Evolutionary conservation across 2,888 invertebrate genomes (phyloP), one percentile per base, ranked within the genome.

Genomic region (Epistrophe eligans): DNA sequence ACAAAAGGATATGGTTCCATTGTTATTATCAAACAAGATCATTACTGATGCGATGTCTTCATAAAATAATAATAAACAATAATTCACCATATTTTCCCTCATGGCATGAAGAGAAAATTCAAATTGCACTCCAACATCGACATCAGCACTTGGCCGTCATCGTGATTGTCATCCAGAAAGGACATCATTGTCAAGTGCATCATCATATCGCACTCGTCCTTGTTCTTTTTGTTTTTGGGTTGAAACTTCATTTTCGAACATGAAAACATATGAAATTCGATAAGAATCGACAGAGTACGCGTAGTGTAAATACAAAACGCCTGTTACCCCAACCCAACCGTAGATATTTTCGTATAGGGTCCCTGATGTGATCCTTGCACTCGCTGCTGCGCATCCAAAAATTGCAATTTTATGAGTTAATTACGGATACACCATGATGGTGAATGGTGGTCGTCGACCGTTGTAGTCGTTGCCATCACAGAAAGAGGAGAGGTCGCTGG

Each of bases 331-430:
- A 43, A 13, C 66, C n/a, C 45, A 35, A 38, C n/a, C 7, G 8
- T 5, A 9, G 6, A 15, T 6, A n/a, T n/a, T n/a, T 35, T 35
- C 8, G 0, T 1, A 11, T 1, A 13, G 28, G 60, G 17, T 38
- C 38, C 58, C 19, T 13, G 5, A 24, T 10, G 2, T 15, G 32
- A 24, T 17, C 40, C 58, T 50, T 6, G 64, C n/a, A 19, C 19
- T n/a, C 52, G 15, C 48, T 24, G 40, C 50, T 28, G 45, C 84
- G 62, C 79, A 79, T 71, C 76, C 74, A 45, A 48, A 66, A 72
- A 79, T 72, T 83, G 79, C 87, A 87, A 87, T 87, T 87, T 87
- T 87, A 87, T 87, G 87, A 87, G 87, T 87, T 87, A 87, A 87
- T 87, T 87, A 87, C 82, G 76, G 74, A 62, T 67, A 48, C 79